Percentiles rank a stretch among this genome's conserved stretches.
Evolutionary conservation across 2,113 vertebrate species (phyloP).

Genomic region (Spea multiplicata): DNA sequence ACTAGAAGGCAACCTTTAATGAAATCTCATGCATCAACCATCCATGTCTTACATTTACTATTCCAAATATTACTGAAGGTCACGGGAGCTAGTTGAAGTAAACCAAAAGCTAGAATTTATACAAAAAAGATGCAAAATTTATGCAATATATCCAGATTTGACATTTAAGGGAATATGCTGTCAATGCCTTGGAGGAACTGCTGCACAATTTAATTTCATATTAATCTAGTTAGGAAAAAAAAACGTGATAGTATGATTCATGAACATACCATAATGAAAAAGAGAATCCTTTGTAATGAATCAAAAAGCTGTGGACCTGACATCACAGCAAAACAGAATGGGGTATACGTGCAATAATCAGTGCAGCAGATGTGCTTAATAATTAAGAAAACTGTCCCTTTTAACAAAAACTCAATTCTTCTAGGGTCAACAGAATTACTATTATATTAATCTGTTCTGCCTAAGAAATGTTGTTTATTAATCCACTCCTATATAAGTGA

Average conservation of each 20-base stretch:
- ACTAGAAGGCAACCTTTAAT: not conserved
- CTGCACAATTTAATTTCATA: slow-evolving; percentile 48
- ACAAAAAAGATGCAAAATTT: slow-evolving; percentile 47
- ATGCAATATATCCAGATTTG: slow-evolving; percentile 48
- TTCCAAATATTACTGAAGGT: slow-evolving; percentile 42
- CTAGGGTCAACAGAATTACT: slow-evolving; percentile 35
- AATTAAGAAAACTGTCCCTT: slow-evolving; percentile 43
- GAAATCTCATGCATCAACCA: slow-evolving; percentile 15
- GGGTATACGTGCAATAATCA: slow-evolving; percentile 40
- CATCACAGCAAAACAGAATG: slow-evolving; percentile 30
- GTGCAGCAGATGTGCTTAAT: slow-evolving; percentile 44
- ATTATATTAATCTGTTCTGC: slow-evolving; percentile 34
- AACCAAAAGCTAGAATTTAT: slow-evolving; percentile 35
- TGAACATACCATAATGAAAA: slow-evolving; percentile 34
- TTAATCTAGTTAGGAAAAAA: slow-evolving; percentile 42
- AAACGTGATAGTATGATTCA: slow-evolving; percentile 40
- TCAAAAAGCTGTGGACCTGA: slow-evolving; percentile 38
- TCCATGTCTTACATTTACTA: slow-evolving; percentile 25
- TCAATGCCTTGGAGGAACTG: slow-evolving; percentile 42
- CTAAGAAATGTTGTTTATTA: slow-evolving; percentile 9
- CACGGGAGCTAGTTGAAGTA: slow-evolving; percentile 14
- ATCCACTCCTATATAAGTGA: not conserved
- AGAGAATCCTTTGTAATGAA: slow-evolving; percentile 44
- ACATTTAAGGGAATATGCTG: slow-evolving; percentile 44
- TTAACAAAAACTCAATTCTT: slow-evolving; percentile 26